Evolutionary conservation across 2,888 invertebrate species (phyloP).

Genomic region (Neoascia interrupta): DNA sequence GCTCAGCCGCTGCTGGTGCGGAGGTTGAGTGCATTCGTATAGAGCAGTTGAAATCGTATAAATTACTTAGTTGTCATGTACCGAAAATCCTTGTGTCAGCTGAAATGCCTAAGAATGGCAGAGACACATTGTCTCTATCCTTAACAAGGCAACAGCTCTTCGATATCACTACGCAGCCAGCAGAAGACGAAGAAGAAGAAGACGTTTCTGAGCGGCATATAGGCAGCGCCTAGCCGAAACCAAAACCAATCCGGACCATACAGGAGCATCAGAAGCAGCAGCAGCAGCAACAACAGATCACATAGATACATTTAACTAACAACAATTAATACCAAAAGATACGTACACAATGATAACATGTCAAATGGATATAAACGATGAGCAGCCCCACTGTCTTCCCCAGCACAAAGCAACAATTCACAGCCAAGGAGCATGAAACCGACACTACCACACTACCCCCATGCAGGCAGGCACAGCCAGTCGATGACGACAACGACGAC

Average conservation of each 20-base stretch:
- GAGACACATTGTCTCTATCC: conserved; percentile 70
- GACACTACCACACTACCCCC: conserved; percentile 51
- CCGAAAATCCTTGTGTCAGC: conserved; percentile 70
- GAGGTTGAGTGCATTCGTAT: conserved; percentile 67
- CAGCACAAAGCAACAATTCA: conserved; percentile 63
- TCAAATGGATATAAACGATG: conserved; percentile 70
- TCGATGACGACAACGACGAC: conserved; percentile 66
- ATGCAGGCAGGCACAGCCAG: conserved; percentile 30
- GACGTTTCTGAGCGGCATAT: conserved; percentile 37
- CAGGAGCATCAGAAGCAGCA: conserved; percentile 38
- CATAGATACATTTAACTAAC: conserved; percentile 67
- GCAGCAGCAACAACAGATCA: conserved; percentile 23
- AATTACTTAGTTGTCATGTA: conserved; percentile 70
- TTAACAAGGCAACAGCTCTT: conserved; percentile 69
- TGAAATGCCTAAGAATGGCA: conserved; percentile 70
- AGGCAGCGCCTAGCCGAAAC: conserved; percentile 47
- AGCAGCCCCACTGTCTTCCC: conserved; percentile 62
- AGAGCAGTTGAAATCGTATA: conserved; percentile 69
- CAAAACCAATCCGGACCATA: conserved; percentile 37
- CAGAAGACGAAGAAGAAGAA: conserved; percentile 33
- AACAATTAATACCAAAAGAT: conserved; percentile 70
- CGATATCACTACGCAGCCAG: conserved; percentile 56
- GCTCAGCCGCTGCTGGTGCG: conserved; percentile 36
- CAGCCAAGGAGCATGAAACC: conserved; percentile 62
- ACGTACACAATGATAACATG: conserved; percentile 69